Base-by-base conservation (phyloP, 2,113 vertebrate species). In the Cacatua alba region DNA sequence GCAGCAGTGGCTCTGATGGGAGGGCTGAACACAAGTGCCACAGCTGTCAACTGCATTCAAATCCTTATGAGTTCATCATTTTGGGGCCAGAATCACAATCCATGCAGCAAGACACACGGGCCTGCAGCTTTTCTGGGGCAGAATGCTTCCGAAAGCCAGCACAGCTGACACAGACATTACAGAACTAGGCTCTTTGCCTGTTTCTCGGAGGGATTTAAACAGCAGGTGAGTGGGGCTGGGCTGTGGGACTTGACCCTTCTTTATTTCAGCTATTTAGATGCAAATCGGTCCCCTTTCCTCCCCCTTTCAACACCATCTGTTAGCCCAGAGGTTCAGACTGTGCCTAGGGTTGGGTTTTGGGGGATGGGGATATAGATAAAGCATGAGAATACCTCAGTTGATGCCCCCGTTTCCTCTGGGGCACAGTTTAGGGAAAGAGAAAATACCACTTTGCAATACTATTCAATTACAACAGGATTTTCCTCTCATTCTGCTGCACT, bases 191-290 rank as follows among this genome's bases (percentile, higher is more conserved):
- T 0, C 0, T 82, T 71, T 60, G 24, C 84, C 43, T 13, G 12
- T 71, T 97, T 96, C 95, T 97, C 95, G 95, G 89, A 89, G 95
- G 93, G 96, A 97, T 96, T 97, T 97, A 95, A 97, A 95, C 96
- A 97, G 95, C 91, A 97, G 96, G 94, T 97, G 95, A 97, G 96
- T 92, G 74, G 65, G 65, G 77, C 77, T 96, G 91, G 86, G 71
- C 86, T 57, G 51, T 82, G 83, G 82, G 93, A 96, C 69, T 1
- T 3, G 86, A 95, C 96, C 94, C 94, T 94, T 92, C 91, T 76
- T 88, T 89, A 92, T 95, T 91, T 91, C 89, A 87, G 91, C 94
- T 89, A 97, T 97, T 97, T 95, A 96, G 86, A 97, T 97, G 96
- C 83, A 97, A 97, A 97, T 97, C 64, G 69, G 23, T 65, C 69